Conservation (phyloP, 2,888 invertebrate genomes). For the Andrena marginata region DNA sequence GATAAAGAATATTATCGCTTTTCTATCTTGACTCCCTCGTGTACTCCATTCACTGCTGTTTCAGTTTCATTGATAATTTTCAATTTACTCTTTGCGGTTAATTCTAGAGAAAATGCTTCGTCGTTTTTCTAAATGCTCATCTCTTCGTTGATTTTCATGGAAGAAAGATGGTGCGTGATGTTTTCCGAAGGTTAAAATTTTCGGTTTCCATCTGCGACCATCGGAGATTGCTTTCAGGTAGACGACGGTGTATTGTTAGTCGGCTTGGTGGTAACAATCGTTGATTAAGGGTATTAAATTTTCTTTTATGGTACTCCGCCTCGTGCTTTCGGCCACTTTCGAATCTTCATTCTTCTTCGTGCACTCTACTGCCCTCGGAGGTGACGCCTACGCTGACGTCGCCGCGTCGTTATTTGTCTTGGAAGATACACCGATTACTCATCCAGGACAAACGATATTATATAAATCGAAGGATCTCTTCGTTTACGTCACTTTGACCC, state of each 20-base stretch:
- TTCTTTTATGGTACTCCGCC: constrained; percentile 17
- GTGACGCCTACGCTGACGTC: constrained; percentile 56
- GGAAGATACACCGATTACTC: constrained; percentile 57
- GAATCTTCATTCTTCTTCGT: constrained; percentile 13
- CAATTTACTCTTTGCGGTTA: too few relatives aligned
- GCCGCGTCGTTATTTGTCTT: constrained; percentile 52
- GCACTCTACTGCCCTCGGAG: constrained; percentile 4
- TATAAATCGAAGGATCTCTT: constrained; percentile 32
- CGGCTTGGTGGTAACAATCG: constrained; percentile 31
- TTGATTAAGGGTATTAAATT: constrained; percentile 53
- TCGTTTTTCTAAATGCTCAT: too few relatives aligned
- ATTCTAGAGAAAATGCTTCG: too few relatives aligned
- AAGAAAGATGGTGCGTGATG: too few relatives aligned
- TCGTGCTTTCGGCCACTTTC: constrained; percentile 43
- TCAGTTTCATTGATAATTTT: too few relatives aligned
- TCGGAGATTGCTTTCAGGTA: constrained; percentile 37
- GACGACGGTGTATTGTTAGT: constrained; percentile 35
- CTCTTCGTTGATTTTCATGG: too few relatives aligned
- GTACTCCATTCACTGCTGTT: too few relatives aligned
- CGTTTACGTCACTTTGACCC: constrained; percentile 20
- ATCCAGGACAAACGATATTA: constrained; percentile 50
- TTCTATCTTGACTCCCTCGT: too few relatives aligned
- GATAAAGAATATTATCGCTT: not conserved
- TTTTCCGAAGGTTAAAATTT: too few relatives aligned
- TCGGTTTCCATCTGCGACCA: not conserved